Conservation (phyloP, 1,140 invertebrate species). For the Drosophila teissieri region DNA sequence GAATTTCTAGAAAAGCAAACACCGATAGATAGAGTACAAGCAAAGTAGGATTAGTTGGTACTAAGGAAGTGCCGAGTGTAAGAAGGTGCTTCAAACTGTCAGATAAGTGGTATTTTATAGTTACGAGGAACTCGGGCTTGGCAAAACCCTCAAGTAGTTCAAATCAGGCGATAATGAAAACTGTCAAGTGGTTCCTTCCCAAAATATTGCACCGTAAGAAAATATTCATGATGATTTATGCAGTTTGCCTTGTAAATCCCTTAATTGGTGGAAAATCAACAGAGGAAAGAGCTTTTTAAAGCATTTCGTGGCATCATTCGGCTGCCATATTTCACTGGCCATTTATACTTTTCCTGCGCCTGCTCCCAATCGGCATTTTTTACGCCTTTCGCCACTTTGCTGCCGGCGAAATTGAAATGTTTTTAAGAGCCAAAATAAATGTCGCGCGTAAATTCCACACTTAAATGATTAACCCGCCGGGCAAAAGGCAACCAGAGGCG, state of each 20-base stretch:
- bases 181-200: background rate
- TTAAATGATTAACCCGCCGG: slow-evolving; percentile 57
- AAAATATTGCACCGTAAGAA: background rate
- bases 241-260: background rate
- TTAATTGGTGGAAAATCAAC: background rate
- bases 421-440: slow-evolving; percentile 62
- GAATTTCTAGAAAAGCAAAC: background rate
- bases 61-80: background rate
- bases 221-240: background rate
- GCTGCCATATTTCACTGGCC: slow-evolving; percentile 13
- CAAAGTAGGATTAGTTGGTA: slow-evolving; percentile 7
- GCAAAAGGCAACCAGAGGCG: background rate
- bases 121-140: slow-evolving; percentile 1
- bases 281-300: background rate
- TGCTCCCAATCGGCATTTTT: slow-evolving; percentile 28
- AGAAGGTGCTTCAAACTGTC: slow-evolving; percentile 8
- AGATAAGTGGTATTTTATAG: slow-evolving; percentile 1
- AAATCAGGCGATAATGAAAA: background rate
- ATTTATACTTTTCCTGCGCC: slow-evolving; percentile 14
- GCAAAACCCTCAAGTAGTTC: background rate
- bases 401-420: slow-evolving; percentile 50
- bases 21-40: background rate
- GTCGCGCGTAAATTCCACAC: slow-evolving; percentile 61
- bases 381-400: slow-evolving; percentile 40
- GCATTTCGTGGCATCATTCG: background rate